phyloP scores from a whole-genome alignment of 92 coral and sea anemone genomes.

The Palythoa grandiflora region DNA sequence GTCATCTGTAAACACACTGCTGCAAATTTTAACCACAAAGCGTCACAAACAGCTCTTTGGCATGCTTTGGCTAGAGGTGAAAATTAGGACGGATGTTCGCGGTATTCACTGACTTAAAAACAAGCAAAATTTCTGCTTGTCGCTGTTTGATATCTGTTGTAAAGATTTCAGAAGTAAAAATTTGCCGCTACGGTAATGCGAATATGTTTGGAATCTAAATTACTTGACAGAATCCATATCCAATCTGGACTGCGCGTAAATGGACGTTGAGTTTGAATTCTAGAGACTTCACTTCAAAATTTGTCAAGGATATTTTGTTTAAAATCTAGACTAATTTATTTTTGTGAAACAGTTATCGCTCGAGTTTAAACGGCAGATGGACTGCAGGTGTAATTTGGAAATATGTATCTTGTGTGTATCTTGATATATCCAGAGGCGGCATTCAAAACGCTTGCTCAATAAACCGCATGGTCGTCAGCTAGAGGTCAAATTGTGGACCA shows the following conservation, averaged over 20 bases:
- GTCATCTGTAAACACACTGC: not conserved
- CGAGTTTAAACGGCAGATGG: constrained; percentile 26
- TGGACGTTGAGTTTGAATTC: not conserved
- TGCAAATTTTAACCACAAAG: constrained; percentile 9
- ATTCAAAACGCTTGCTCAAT: constrained; percentile 4
- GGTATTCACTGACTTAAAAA: not conserved
- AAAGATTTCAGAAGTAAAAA: not conserved
- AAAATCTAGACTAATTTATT: not conserved
- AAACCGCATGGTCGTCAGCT: constrained; percentile 30
- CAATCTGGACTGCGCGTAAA: not conserved
- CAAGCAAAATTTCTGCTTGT: constrained; percentile 1
- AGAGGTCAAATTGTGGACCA: constrained; percentile 16
- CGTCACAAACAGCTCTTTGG: constrained; percentile 22
- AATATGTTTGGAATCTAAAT: not conserved
- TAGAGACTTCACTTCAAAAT: not conserved
- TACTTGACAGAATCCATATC: constrained; percentile 19
- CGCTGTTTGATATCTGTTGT: not conserved
- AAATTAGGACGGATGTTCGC: constrained; percentile 9
- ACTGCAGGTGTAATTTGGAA: not conserved
- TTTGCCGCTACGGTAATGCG: not conserved
- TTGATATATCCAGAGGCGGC: constrained; percentile 13
- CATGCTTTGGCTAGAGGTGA: not conserved
- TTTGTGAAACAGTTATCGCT: not conserved
- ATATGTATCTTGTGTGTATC: not conserved
- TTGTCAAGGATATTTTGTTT: not conserved